Evolutionary conservation across 2,113 vertebrate genomes (phyloP).

Genomic region (Gila orcuttii): DNA sequence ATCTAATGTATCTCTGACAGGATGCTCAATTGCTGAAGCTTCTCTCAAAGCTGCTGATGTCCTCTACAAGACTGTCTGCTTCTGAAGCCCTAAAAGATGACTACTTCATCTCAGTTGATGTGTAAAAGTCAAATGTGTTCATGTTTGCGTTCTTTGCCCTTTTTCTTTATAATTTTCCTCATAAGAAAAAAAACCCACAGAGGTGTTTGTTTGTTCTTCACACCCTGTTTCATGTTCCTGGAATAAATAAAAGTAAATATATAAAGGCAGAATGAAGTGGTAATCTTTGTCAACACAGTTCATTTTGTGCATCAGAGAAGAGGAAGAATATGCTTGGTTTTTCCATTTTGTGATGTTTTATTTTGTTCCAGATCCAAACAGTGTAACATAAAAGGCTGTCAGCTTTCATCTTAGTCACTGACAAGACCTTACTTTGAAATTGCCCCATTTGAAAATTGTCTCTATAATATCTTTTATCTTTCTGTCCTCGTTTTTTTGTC

Average conservation of each 20-base stretch:
- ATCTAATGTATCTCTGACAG: constrained; percentile 41
- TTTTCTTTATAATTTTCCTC: not conserved
- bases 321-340: not conserved
- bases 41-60: constrained; percentile 57
- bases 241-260: constrained; percentile 9
- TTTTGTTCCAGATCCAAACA: not conserved
- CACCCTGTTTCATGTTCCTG: not conserved
- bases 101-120: constrained; percentile 54
- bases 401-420: not conserved
- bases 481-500: not conserved
- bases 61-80: constrained; percentile 46
- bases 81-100: constrained; percentile 50
- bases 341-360: not conserved
- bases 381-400: not conserved
- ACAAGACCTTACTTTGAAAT: not conserved
- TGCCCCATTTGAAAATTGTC: not conserved
- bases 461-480: not conserved
- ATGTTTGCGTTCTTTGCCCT: not conserved
- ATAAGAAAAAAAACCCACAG: not conserved
- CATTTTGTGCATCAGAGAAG: not conserved
- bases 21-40: constrained; percentile 51
- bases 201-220: constrained; percentile 6
- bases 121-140: not conserved
- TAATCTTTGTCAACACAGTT: not conserved
- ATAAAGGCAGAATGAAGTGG: constrained; percentile 8